Evolutionary conservation across 2,797 vertebrate genomes (phyloP).

Genomic region (Premnoplex brunnescens): DNA sequence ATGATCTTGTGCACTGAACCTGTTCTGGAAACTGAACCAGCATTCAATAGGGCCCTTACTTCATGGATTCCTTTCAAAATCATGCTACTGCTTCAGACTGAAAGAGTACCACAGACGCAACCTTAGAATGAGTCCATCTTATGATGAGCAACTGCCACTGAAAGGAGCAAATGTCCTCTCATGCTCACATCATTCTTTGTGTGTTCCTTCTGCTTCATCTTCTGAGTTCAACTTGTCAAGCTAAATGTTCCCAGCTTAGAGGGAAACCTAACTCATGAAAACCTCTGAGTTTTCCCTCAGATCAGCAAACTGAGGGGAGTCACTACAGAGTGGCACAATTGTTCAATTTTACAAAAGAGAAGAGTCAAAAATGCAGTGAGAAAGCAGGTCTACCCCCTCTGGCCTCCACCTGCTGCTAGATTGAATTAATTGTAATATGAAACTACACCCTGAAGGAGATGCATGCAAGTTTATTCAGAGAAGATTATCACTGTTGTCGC

Average conservation of each 20-base stretch:
- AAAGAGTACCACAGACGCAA: not conserved
- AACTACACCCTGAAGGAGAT: conserved; percentile 7
- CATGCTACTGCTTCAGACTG: not conserved
- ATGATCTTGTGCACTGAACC: not conserved
- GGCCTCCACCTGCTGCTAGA: not conserved
- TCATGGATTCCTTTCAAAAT: not conserved
- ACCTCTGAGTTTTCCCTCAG: not conserved
- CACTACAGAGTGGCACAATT: not conserved
- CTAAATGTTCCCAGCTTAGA: not conserved
- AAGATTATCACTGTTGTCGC: not conserved
- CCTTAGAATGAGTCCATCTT: not conserved
- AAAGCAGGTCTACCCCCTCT: not conserved
- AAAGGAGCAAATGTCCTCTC: not conserved
- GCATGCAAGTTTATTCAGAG: not conserved
- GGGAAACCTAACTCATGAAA: not conserved
- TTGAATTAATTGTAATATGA: not conserved
- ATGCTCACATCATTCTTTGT: not conserved
- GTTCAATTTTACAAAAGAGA: not conserved
- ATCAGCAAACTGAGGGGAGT: not conserved
- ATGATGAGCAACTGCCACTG: not conserved
- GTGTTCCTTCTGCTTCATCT: not conserved
- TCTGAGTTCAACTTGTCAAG: not conserved
- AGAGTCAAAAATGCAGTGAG: not conserved
- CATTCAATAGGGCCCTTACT: not conserved
- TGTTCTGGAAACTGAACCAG: not conserved